Conservation (phyloP, 1,140 invertebrate species). For the Contarinia nasturtii region DNA sequence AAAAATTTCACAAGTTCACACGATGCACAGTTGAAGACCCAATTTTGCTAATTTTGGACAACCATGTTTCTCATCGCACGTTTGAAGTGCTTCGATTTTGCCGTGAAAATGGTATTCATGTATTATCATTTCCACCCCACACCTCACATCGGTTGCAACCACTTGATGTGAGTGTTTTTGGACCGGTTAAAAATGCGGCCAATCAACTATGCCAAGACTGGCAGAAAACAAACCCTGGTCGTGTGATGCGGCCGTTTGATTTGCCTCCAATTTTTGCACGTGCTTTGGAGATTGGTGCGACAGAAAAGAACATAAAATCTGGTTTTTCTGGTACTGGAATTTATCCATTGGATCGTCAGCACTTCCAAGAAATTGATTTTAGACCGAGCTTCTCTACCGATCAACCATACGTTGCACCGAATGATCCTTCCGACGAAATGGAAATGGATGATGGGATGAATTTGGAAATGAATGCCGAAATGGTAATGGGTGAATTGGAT, state of each 20-base stretch:
- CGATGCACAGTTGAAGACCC: conserved; percentile 10
- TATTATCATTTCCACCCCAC: conserved; percentile 16
- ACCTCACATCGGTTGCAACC: conserved; percentile 17
- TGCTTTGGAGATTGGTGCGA: not conserved
- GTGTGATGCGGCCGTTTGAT: not conserved
- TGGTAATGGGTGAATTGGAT: too few relatives aligned
- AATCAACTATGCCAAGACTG: not conserved
- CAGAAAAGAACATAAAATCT: not conserved
- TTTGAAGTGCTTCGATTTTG: conserved; percentile 11
- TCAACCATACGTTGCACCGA: too few relatives aligned
- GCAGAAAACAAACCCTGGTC: not conserved
- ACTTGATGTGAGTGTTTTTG: conserved; percentile 18
- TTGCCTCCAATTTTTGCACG: not conserved
- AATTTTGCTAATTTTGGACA: conserved; percentile 19
- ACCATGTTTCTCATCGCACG: conserved; percentile 14
- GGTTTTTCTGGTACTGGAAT: not conserved
- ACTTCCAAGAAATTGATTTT: not conserved
- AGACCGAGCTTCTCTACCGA: not conserved
- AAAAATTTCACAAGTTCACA: conserved; percentile 19
- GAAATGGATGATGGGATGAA: too few relatives aligned
- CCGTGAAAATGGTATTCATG: conserved; percentile 17
- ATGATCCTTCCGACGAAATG: too few relatives aligned
- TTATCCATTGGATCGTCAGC: not conserved
- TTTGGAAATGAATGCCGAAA: too few relatives aligned
- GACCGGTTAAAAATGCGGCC: conserved; percentile 16